Base-by-base conservation (phyloP, 2,888 invertebrate species). In the Xanthia icteritia region DNA sequence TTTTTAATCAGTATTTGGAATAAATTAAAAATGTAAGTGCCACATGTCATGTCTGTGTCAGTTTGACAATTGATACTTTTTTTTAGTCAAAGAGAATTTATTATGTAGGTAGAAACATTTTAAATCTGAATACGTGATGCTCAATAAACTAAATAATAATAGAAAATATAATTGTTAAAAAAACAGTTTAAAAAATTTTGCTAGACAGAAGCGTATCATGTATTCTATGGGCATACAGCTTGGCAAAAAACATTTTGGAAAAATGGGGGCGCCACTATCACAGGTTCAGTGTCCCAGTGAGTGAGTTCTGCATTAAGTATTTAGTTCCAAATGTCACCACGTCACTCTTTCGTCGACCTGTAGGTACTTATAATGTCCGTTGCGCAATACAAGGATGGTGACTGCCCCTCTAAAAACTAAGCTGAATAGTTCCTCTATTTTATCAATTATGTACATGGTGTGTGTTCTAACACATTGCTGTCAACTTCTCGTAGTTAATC, bases 41-140 rank as follows among this genome's bases (percentile, higher is more conserved):
- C 65, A 58, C 5, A 63, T 51, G 81, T 73, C 61, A 82, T 48
- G 63, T 60, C 61, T 66, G 13, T 48, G 63, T 60, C 61, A 70
- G 13, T 65, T 65, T 77, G 77, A 67, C 60, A 79, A 31, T 56
- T 23, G 13, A 42, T 31, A 20, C 0, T 8, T 11, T 54, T 54
- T 54, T 64, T 51, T 56, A 31, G 51, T 31, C 36, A 67, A 58
- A 66, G 60, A 76, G 17, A 36, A 56, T 42, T 58, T 64, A 36
- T 0, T 73, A 42, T 17, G 17, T 15, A 27, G 36, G 15, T 23
- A 15, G 9, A 39, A 65, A 31, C 31, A 54, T 79, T 77, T 63
- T 77, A 15, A 20, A n/a, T n/a, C n/a, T n/a, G n/a, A n/a, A n/a
- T n/a, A n/a, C n/a, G n/a, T n/a, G n/a, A n/a, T 31, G 9, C 13